A percentile compares a stretch with the other conserved stretches of the same genome.
Evolutionary conservation across 1,140 invertebrate genomes (phyloP).

Genomic region (Mycetomoellerius zeteki): DNA sequence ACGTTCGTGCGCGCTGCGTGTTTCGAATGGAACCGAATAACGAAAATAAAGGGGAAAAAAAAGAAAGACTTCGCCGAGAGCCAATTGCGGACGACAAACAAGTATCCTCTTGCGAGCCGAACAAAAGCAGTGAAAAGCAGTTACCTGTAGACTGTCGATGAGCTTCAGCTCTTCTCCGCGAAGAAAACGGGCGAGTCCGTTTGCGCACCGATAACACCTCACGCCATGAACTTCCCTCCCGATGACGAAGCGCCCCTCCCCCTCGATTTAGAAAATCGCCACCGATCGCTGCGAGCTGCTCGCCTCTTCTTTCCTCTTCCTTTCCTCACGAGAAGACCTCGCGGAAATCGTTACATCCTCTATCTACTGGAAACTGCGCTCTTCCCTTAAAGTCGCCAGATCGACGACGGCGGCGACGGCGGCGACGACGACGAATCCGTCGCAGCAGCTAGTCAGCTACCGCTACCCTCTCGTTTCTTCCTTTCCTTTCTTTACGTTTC

Average conservation of each 20-base stretch:
- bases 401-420: neutral
- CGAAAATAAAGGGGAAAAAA: neutral
- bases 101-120: neutral
- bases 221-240: constrained; percentile 47
- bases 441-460: neutral
- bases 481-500: neutral
- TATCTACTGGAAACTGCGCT: neutral
- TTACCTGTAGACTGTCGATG: constrained; percentile 36
- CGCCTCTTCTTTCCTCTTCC: constrained; percentile 3
- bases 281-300: neutral
- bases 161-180: neutral
- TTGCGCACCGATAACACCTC: constrained; percentile 39
- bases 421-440: neutral
- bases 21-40: neutral
- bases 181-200: constrained; percentile 40
- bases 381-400: neutral
- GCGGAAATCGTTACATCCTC: constrained; percentile 52
- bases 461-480: neutral
- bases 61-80: too few species aligned
- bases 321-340: constrained; percentile 10
- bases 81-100: neutral
- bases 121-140: neutral
- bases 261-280: constrained; percentile 18
- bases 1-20: neutral
- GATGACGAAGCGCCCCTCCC: constrained; percentile 1